phyloP scores from a whole-genome alignment of 1,140 invertebrate genomes.

The Bactericera cockerelli region DNA sequence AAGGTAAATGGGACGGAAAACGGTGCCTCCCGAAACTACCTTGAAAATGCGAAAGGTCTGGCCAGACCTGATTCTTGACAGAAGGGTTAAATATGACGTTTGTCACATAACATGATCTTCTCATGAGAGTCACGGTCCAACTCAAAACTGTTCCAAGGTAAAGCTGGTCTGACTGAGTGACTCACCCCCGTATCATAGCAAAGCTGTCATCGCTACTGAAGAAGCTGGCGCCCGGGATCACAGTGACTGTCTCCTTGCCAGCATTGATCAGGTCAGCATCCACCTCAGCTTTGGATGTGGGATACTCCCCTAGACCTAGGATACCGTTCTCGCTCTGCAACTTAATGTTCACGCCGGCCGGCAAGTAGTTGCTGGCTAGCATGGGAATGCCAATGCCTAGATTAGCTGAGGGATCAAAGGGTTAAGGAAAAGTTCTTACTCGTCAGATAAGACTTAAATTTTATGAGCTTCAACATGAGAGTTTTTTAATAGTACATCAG shows the following conservation, averaged over 20 bases:
- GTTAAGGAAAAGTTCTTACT: constrained; percentile 15
- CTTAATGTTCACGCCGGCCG: constrained; percentile 54
- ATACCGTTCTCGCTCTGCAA: constrained; percentile 98
- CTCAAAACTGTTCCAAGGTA: no score
- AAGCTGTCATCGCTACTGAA: constrained; percentile 96
- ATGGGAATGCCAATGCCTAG: constrained; percentile 95
- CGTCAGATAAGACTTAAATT: no score
- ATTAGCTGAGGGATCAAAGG: constrained; percentile 64
- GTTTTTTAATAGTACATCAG: no score
- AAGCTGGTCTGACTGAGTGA: no score
- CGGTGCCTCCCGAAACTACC: no score
- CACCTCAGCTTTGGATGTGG: constrained; percentile 46
- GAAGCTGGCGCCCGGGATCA: constrained; percentile 73
- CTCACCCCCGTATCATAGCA: constrained; percentile 91
- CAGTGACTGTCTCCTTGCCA: constrained; percentile 94
- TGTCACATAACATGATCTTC: no score
- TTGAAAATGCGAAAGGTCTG: no score
- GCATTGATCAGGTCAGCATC: constrained; percentile 98
- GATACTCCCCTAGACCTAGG: constrained; percentile 87
- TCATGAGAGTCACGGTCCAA: no score
- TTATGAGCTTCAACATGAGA: no score
- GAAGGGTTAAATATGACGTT: no score
- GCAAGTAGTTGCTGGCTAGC: constrained; percentile 86
- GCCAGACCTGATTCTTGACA: no score
- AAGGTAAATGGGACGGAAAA: no score